phyloP scores from a whole-genome alignment of 2,888 invertebrate species.

The Callyntrura guangdongensis region DNA sequence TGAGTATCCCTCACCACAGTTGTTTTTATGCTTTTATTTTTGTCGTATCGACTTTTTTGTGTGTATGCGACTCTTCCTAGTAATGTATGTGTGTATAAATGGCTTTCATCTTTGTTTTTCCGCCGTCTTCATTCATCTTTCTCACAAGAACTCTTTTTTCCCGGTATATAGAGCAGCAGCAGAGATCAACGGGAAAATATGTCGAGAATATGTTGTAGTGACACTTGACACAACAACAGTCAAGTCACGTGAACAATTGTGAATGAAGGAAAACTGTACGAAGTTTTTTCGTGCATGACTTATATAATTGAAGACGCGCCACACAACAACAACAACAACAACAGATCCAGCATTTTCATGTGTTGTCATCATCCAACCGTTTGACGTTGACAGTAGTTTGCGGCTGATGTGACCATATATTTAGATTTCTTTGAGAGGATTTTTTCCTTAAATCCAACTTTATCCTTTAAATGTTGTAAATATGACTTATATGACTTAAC shows the following conservation, averaged over 20 bases:
- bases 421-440: not conserved
- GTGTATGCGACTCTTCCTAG: not conserved
- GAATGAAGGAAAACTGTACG: not conserved
- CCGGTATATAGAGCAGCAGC: not conserved
- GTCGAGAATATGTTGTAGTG: constrained; percentile 63
- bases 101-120: not conserved
- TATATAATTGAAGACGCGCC: not conserved
- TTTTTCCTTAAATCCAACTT: not conserved
- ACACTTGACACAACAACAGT: constrained; percentile 52
- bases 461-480: too few species aligned
- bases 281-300: not conserved
- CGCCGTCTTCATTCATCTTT: not conserved
- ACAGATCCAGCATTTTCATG: too few species aligned
- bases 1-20: too few species aligned
- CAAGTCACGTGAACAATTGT: not conserved
- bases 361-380: constrained; percentile 10
- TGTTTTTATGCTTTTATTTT: too few species aligned
- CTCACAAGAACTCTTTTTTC: not conserved
- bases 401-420: not conserved
- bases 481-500: too few species aligned
- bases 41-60: not conserved
- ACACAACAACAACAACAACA: too few species aligned
- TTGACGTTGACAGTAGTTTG: constrained; percentile 20
- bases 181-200: constrained; percentile 38
- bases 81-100: not conserved